Percentiles rank a stretch among this genome's conserved stretches.
phyloP scores from a whole-genome alignment of 2,888 invertebrate species.

The Conops quadrifasciatus region DNA sequence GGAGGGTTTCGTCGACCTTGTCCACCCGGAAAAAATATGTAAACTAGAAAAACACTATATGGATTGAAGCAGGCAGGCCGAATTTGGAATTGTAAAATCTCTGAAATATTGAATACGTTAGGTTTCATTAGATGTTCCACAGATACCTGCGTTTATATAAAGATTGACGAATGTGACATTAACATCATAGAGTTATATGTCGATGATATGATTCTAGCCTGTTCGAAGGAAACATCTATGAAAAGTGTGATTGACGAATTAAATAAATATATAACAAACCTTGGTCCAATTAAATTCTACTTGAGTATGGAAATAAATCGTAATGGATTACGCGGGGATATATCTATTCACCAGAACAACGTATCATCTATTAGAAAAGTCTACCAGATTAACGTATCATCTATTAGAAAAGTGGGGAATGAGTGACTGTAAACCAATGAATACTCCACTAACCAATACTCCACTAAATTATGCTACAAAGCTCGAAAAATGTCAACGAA shows the following conservation, averaged over 20 bases:
- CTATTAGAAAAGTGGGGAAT: conserved; percentile 25
- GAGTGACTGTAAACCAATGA: conserved; percentile 30
- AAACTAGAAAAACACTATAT: not conserved
- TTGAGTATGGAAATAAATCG: conserved; percentile 38
- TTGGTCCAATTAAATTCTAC: conserved; percentile 35
- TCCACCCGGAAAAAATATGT: not conserved
- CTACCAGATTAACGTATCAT: conserved; percentile 29
- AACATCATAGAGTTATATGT: conserved; percentile 37
- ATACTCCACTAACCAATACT: no score
- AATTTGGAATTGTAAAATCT: conserved; percentile 35
- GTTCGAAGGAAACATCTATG: conserved; percentile 4
- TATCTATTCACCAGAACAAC: conserved; percentile 31
- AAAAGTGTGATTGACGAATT: conserved; percentile 21
- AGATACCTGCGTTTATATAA: conserved; percentile 30
- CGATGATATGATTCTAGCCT: conserved; percentile 36
- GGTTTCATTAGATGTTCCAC: conserved; percentile 55
- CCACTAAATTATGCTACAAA: no score
- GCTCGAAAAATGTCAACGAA: no score
- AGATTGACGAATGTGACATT: conserved; percentile 22
- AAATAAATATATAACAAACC: conserved; percentile 28
- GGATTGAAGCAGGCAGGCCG: conserved; percentile 35
- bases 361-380: no score
- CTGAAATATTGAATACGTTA: conserved; percentile 25
- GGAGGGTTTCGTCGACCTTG: no score
- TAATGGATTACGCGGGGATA: conserved; percentile 26